Base-by-base conservation (phyloP, 1,140 invertebrate genomes). In the Leptonema lineaticorne region DNA sequence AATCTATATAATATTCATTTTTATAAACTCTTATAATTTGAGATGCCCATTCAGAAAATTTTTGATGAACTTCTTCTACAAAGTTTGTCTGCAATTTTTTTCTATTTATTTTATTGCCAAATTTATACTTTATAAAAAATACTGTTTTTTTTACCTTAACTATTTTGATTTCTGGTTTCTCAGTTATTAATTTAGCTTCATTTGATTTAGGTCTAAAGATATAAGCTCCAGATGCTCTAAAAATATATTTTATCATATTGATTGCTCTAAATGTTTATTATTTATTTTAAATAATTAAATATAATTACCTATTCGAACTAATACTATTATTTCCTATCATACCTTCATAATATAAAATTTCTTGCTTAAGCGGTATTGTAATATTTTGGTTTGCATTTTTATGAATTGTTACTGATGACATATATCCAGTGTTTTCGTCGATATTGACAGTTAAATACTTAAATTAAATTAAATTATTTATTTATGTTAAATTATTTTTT, bases 1-100 rank as follows among this genome's bases (percentile, higher is more conserved):
- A 88, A 79, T 98, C 95, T 0, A 94, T 81, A 33, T 85, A 82
- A 60, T 88, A 83, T 41, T 87, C 82, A 2, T 78, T 79, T 0
- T 85, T 82, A 70, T 94, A 93, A 0, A 96, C 73, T 62, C 95
- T 79, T 27, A 96, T 83, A 0, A 92, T 86, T 82, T 97, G 91
- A 22, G 87, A 91, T 0, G 93, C 81, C 91, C 92, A 98, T 7
- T 89, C 82, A 50, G 70, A 77, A 74, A 80, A 82, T 0, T 75
- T 78, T 75, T 95, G 91, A 72, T 93, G 90, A 11, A 97, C 84
- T 84, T 99, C 96, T 67, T 91, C 83, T 0, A 97, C 88, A 1
- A 92, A 70, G 0, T 82, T 74, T 1, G 94, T 94, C 74, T 80
- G n/a, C 22, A 28, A 20, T 33, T 33, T 33, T 16, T 30, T 57